Base-by-base conservation (phyloP, 2,797 vertebrate species). In the Epinephelus malabaricus region DNA sequence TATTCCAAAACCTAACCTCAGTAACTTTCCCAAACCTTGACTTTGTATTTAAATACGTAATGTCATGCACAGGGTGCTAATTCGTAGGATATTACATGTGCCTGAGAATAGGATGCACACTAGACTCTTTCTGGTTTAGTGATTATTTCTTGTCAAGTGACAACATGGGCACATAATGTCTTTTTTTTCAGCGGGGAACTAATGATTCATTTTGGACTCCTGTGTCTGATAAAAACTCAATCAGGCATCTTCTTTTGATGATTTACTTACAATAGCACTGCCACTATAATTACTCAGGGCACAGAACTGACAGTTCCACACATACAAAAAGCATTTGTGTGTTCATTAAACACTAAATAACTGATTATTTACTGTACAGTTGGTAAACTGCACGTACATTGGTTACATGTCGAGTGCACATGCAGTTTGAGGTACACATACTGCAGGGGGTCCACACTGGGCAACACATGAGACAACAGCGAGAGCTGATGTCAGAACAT, bases 391-490 rank as follows among this genome's bases (percentile, higher is more conserved):
- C 62, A 59, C 54, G 43, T 25, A 56, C 18, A 74, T 53, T n/a
- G 53, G 25, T 46, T 7, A 43, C 62, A 70, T 38, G 55, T 43
- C 30, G 77, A 49, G 34, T 2, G 0, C 40, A 34, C 21, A 74
- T 51, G 69, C 38, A 53, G 40, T 64, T 18, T 54, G 67, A 74
- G 27, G 53, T 72, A 34, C 23, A 46, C 47, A n/a, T 30, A 18
- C 69, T 40, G 56, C 38, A 67, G 53, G 75, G 50, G 76, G 43
- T 64, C 69, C 46, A 68, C 38, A 65, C 65, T 25, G 13, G 21
- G 25, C 18, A 53, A 74, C 1, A 23, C 55, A 38, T 12, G 34
- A 66, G 21, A 56, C 40, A 45, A 61, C 7, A 21, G 27, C 15
- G 50, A 65, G 9, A 13, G 18, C 45, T 21, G 10, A 49, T 13